Conservation (phyloP, 1,140 invertebrate genomes). For the Nomia melanderi region DNA sequence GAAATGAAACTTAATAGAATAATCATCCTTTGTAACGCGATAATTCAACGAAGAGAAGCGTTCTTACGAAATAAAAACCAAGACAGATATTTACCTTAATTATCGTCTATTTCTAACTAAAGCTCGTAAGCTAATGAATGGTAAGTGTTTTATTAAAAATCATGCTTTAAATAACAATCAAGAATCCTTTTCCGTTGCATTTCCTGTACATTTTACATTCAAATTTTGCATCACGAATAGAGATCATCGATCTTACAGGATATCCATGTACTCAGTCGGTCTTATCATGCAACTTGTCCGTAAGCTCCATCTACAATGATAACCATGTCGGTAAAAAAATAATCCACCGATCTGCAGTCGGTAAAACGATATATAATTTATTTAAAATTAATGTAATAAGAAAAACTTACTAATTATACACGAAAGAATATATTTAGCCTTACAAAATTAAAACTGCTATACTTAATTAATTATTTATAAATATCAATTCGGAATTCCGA, state of each 20-base stretch:
- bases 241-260: background rate
- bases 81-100: background rate
- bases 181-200: no score
- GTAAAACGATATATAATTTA: conserved; percentile 1
- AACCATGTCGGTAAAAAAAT: background rate
- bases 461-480: no score
- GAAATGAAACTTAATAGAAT: background rate
- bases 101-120: background rate
- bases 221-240: background rate
- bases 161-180: no score
- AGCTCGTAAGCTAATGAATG: background rate
- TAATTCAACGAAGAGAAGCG: conserved; percentile 13
- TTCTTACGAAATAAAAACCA: conserved; percentile 22
- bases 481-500: no score
- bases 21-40: conserved; percentile 18
- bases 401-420: background rate
- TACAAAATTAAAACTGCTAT: background rate
- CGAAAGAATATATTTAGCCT: background rate
- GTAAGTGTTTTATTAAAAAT: background rate
- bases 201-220: background rate
- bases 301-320: conserved; percentile 29
- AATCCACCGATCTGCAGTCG: background rate
- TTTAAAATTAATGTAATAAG: background rate
- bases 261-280: background rate
- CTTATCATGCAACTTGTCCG: background rate